These are phyloP conservation scores for Siniperca obscura DNA, from an alignment of 2,797 vertebrate genomes.

Conservation along the genomic window DNA sequence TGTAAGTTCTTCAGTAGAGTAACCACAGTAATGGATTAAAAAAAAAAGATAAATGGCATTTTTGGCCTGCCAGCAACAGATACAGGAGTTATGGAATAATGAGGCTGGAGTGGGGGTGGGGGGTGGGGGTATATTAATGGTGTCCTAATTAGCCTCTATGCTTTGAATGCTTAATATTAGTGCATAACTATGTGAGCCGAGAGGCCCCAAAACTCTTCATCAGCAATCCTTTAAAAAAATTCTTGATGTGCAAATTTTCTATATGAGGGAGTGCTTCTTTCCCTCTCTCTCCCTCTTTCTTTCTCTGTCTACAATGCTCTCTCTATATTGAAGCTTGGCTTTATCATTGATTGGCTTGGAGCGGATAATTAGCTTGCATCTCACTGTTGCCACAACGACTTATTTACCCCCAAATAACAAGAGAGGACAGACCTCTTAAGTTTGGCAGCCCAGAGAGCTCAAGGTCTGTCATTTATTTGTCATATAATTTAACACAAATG, in stretches of 20 bases:
- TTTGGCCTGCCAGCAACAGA: constrained; percentile 61
- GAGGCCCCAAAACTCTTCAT: constrained; percentile 59
- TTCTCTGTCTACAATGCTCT: not conserved
- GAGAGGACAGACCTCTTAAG: constrained; percentile 48
- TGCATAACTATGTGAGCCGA: constrained; percentile 55
- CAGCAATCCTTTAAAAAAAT: constrained; percentile 58
- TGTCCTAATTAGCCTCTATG: constrained; percentile 72
- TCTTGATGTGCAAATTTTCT: constrained; percentile 53
- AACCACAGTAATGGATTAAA: constrained; percentile 56
- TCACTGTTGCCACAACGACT: constrained; percentile 52
- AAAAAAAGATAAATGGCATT: constrained; percentile 59
- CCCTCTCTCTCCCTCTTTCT: not conserved
- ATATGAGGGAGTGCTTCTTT: constrained; percentile 9
- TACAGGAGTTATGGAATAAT: constrained; percentile 68
- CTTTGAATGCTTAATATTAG: constrained; percentile 68
- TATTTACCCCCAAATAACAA: constrained; percentile 54
- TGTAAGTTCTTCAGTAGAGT: constrained; percentile 49
- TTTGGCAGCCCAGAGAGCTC: constrained; percentile 23
- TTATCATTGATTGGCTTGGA: constrained; percentile 63
- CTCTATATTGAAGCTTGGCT: constrained; percentile 13
- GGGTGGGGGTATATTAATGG: constrained; percentile 60
- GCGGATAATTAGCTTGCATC: constrained; percentile 62
- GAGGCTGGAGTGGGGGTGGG: constrained; percentile 36
- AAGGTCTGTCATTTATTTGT: constrained; percentile 28
- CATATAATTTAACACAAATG: constrained; percentile 9